Percentiles rank a stretch among this genome's conserved stretches.
Conservation (phyloP, 2,888 invertebrate genomes). For the Neoscelio sp. region DNA sequence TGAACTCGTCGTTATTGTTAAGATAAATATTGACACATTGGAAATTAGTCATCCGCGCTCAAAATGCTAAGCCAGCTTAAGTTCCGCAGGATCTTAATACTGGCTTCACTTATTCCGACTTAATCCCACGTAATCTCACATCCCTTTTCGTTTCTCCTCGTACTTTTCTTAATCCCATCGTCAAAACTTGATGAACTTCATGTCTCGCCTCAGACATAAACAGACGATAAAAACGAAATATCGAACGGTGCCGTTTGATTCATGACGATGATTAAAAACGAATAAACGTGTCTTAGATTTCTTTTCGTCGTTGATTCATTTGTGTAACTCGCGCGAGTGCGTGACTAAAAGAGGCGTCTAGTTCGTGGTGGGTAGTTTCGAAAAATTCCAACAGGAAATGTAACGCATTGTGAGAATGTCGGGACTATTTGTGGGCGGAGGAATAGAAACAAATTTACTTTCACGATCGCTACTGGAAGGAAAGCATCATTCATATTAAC, state of each 20-base stretch:
- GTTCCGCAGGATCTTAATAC: constrained; percentile 41
- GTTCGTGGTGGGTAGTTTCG: constrained; percentile 28
- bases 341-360: constrained; percentile 35
- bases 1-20: constrained; percentile 49
- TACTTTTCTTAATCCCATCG: constrained; percentile 10
- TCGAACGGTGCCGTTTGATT: constrained; percentile 46
- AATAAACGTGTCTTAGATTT: constrained; percentile 50
- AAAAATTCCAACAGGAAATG: constrained; percentile 58
- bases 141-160: not conserved
- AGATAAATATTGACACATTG: constrained; percentile 59
- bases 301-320: constrained; percentile 46
- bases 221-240: constrained; percentile 53
- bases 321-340: constrained; percentile 3
- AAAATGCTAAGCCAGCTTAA: constrained; percentile 53
- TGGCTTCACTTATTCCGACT: constrained; percentile 31
- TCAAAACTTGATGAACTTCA: constrained; percentile 51
- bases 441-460: constrained; percentile 29
- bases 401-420: constrained; percentile 53
- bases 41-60: constrained; percentile 43
- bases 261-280: constrained; percentile 56
- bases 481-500: constrained; percentile 49
- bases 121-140: constrained; percentile 51
- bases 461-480: constrained; percentile 2
- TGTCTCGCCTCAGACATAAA: constrained; percentile 49
- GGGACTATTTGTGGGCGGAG: constrained; percentile 50